phyloP scores from a whole-genome alignment of 1,140 invertebrate species.

The Drosophila virilis region DNA sequence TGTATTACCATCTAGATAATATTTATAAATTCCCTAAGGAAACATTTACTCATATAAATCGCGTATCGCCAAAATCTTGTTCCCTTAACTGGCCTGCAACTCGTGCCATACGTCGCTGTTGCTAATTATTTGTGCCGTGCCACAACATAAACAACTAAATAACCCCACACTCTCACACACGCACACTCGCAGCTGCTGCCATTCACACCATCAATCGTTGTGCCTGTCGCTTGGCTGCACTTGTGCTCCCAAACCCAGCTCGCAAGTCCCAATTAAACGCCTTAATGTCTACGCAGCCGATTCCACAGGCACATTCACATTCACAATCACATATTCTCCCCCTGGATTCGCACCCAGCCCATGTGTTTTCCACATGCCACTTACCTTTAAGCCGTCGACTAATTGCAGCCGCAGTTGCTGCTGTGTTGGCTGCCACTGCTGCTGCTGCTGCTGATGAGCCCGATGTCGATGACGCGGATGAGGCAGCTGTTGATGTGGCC shows the following conservation, averaged over 20 bases:
- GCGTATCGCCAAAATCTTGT: not conserved
- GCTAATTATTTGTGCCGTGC: not conserved
- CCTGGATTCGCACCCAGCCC: not conserved
- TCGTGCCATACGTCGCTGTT: not conserved
- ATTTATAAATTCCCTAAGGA: not conserved
- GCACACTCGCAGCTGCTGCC: constrained; percentile 53
- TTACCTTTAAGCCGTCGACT: constrained; percentile 77
- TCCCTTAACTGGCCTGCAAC: not conserved
- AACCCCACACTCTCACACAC: constrained; percentile 6
- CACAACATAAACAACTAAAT: constrained; percentile 4
- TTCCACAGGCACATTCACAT: not conserved
- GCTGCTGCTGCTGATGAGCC: constrained; percentile 42
- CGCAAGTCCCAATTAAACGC: constrained; percentile 32
- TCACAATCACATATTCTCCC: not conserved
- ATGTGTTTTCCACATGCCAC: constrained; percentile 27
- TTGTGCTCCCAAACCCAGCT: constrained; percentile 21
- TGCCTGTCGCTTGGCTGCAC: constrained; percentile 44
- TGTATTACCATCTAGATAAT: not conserved
- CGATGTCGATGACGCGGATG: constrained; percentile 48
- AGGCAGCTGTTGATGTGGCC: constrained; percentile 55
- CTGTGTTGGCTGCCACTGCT: constrained; percentile 31
- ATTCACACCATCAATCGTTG: constrained; percentile 66
- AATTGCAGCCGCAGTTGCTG: constrained; percentile 69
- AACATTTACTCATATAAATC: constrained; percentile 2
- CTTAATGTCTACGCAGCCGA: constrained; percentile 30